These are phyloP conservation scores for Chiroxiphia lanceolata DNA, from an alignment of 2,797 vertebrate genomes.

Conservation along the genomic window DNA sequence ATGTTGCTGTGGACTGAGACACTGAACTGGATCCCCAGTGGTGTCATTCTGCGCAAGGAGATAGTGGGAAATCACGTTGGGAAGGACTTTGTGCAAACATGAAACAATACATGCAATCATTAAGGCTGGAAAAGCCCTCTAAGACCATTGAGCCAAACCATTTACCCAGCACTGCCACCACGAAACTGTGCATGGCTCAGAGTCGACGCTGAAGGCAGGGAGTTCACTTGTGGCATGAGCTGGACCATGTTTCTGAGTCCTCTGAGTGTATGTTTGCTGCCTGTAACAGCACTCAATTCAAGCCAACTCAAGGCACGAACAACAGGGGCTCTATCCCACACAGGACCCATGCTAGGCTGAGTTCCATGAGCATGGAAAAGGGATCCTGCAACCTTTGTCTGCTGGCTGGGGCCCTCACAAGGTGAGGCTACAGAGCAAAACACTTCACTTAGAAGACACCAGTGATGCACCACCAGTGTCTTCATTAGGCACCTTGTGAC, in stretches of 20 bases:
- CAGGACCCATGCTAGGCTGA: background rate
- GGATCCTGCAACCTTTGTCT: background rate
- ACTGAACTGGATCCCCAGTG: background rate
- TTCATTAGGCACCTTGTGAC: background rate
- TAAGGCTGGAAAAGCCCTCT: background rate
- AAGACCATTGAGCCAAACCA: background rate
- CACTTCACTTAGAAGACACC: background rate
- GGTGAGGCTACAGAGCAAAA: background rate
- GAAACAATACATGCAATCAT: background rate
- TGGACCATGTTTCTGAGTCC: background rate
- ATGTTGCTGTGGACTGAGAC: background rate
- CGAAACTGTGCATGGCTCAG: background rate
- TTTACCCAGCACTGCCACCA: background rate
- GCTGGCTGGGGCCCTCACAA: background rate
- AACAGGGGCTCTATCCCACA: background rate
- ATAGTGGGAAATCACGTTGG: background rate
- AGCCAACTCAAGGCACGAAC: background rate
- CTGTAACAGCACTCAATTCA: background rate
- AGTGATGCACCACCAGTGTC: background rate
- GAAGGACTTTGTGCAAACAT: background rate
- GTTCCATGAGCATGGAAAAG: background rate
- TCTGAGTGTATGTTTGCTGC: background rate
- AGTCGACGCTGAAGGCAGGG: background rate
- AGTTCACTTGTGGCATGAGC: background rate
- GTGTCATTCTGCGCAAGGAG: background rate